Evolutionary conservation across 2,888 invertebrate species (phyloP).

Genomic region (Monoplex corrugatus): DNA sequence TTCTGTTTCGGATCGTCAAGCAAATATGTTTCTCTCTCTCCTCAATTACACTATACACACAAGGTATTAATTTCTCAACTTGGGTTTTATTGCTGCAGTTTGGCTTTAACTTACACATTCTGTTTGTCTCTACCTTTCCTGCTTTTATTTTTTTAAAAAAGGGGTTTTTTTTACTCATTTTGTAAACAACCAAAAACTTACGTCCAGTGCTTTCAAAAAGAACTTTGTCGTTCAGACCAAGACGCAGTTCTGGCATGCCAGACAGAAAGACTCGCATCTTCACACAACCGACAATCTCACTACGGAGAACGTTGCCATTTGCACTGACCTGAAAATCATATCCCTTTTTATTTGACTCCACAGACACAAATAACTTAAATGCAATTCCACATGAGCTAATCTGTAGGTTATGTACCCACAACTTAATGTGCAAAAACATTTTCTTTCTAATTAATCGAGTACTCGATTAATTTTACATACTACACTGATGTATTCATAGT

Average conservation of each 20-base stretch:
- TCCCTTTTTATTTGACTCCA: not conserved
- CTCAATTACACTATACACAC: no score
- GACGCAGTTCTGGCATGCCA: conserved; percentile 98
- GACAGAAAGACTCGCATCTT: conserved; percentile 99
- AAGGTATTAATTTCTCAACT: no score
- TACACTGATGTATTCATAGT: no score
- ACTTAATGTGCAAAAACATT: not conserved
- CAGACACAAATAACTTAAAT: not conserved
- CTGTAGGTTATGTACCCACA: not conserved
- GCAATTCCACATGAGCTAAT: not conserved
- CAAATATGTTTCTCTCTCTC: no score
- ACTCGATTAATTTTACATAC: no score
- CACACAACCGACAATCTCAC: conserved; percentile 98
- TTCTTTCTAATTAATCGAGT: no score
- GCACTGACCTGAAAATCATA: conserved; percentile 85
- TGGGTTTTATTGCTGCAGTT: no score
- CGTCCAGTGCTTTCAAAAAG: conserved; percentile 97
- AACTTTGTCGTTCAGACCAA: conserved; percentile 98
- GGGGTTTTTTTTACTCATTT: no score
- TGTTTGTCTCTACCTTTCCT: no score
- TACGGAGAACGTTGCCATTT: conserved; percentile 96
- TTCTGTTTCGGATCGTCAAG: no score
- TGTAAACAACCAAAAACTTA: conserved; percentile 72
- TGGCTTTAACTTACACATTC: no score
- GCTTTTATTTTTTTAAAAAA: no score